These are phyloP conservation scores for Bufo gargarizans DNA, from an alignment of 2,113 vertebrate species.

Conservation along the genomic window DNA sequence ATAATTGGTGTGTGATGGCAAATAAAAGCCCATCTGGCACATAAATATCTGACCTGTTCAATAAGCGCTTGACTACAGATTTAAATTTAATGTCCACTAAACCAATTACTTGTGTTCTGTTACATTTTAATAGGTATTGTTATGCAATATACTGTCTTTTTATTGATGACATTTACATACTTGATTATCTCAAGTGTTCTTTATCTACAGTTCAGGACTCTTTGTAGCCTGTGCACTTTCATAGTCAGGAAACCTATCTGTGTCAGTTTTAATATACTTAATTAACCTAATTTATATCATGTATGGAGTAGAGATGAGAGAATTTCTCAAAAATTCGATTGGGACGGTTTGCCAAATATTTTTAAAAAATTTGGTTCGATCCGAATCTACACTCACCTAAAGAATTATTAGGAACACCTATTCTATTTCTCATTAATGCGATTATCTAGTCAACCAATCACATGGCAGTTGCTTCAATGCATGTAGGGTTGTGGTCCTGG, in stretches of 20 bases:
- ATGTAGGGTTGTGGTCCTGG: too few relatives aligned
- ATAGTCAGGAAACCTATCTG: not conserved
- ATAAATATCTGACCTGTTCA: not conserved
- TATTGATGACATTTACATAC: not conserved
- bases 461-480: too few relatives aligned
- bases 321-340: too few relatives aligned
- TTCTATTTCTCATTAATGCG: too few relatives aligned
- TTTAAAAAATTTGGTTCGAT: too few relatives aligned
- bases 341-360: too few relatives aligned
- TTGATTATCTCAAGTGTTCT: constrained; percentile 5
- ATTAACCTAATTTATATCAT: not conserved
- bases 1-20: not conserved
- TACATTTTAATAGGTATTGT: not conserved
- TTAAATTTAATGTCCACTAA: not conserved
- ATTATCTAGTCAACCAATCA: too few relatives aligned
- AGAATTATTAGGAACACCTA: too few relatives aligned
- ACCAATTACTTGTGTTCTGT: not conserved
- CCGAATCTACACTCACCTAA: too few relatives aligned
- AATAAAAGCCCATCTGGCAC: not conserved
- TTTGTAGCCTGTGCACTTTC: constrained; percentile 8
- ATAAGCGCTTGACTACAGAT: not conserved
- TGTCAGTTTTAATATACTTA: not conserved
- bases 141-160: not conserved
- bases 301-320: too few relatives aligned
- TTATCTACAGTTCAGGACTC: not conserved